Evolutionary conservation across 2,797 vertebrate species (phyloP), one percentile per base, ranked within the genome.

Genomic region (Coccyzus lansbergi): DNA sequence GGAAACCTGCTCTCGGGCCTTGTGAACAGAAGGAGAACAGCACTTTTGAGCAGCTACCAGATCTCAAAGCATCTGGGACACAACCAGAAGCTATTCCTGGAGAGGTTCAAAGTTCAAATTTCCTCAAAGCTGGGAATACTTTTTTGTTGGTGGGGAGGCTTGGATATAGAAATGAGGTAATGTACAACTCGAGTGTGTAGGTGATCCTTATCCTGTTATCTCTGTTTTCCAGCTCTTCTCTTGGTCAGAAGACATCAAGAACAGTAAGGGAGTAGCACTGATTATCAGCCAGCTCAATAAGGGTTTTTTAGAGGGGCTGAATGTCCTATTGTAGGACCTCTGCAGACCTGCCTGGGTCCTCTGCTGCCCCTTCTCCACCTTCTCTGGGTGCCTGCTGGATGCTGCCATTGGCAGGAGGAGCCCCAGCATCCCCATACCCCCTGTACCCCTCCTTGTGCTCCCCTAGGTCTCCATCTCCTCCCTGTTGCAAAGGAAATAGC

Each of bases 381-480:
- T n/a, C n/a, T n/a, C n/a, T 18, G 31, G 29, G 15, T 58, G 22
- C 44, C 15, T 46, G 14, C 36, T 3, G 7, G 60, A 25, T 85
- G 60, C 29, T 44, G 16, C 25, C 7, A 5, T 31, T 79, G 81
- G 28, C 38, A 67, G 81, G 51, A 49, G 77, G 34, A 82, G 77
- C 56, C 69, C n/a, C 2, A 0, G 6, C 25, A 59, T 29, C 26
- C 34, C 40, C 2, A 0, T 25, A 31, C 3, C 46, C 46, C 46
- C 9, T 11, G 10, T 24, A 36, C 15, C 29, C 38, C 38, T 38
- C 26, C 38, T 10, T 15, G n/a, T 62, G 60, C 36, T 74, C 15
- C n/a, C 42, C 15, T 4, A 1, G 7, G 12, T 38, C 17, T 58
- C n/a, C 33, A 18, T 78, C 38, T 46, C 67, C 21, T 60, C 40